Percentiles rank a stretch among this genome's conserved stretches.
These are phyloP conservation scores for Pseudomyrmex gracilis DNA, from an alignment of 1,140 invertebrate genomes.

Conservation along the genomic window DNA sequence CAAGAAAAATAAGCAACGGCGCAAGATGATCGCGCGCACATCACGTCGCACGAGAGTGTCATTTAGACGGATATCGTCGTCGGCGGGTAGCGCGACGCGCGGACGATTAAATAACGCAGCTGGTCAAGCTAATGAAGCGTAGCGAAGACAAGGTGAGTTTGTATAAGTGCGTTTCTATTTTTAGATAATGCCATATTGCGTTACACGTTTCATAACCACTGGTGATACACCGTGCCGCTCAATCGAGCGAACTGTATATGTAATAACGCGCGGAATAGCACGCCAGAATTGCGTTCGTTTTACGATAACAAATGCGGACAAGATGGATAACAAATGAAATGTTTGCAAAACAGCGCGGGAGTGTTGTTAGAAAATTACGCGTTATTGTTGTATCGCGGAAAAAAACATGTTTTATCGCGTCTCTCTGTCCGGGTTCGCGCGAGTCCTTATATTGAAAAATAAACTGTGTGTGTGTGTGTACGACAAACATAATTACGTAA, in stretches of 20 bases:
- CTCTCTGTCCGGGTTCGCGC: no score
- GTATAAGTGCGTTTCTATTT: constrained; percentile 48
- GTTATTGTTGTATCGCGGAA: neutral
- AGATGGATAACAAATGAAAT: neutral
- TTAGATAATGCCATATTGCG: constrained; percentile 49
- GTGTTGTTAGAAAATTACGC: neutral
- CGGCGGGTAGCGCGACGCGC: neutral
- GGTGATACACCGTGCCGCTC: constrained; percentile 21
- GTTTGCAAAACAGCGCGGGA: neutral
- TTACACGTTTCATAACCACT: constrained; percentile 45
- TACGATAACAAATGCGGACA: neutral
- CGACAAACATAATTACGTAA: no score
- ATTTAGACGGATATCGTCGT: no score
- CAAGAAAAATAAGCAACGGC: no score
- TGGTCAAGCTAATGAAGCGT: constrained; percentile 47
- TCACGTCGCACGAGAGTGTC: no score
- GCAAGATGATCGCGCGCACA: no score
- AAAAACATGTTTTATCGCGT: no score
- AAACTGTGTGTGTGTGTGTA: no score
- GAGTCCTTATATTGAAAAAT: no score
- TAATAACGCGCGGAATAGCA: neutral
- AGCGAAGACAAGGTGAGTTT: constrained; percentile 44
- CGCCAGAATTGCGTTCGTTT: neutral
- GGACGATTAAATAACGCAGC: constrained; percentile 49
- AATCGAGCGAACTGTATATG: constrained; percentile 31